Evolutionary conservation across 2,797 vertebrate genomes (phyloP), one percentile per base, ranked within the genome.

Genomic region (Tolypeutes matacus): DNA sequence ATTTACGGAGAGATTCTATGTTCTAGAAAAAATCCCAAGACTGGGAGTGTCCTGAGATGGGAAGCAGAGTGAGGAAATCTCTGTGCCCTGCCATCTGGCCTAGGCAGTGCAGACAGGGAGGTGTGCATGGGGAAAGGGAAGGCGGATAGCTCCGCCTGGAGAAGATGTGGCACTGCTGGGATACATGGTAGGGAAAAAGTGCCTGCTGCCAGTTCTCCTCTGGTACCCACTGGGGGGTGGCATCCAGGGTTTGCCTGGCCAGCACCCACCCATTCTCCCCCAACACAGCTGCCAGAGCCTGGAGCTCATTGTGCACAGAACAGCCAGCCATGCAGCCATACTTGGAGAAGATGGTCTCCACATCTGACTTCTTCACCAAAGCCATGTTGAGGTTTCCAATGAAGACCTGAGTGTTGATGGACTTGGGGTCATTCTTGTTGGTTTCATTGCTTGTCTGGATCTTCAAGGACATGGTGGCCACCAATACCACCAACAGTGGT

Each of bases 391-490:
- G 99, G 97, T 99, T 99, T 89, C 99, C 99, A 31, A 99, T 99
- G 96, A 99, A 99, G 96, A 99, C 99, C 20, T 99, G 98, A 9
- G 99, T 99, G 98, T 99, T 99, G 98, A 99, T 99, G 91, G 99
- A 99, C 96, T 99, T 99, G 78, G 99, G 99, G 97, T 99, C 99
- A n/a, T 99, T 99, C 98, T 99, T 99, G 98, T 99, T 99, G 27
- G 99, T 99, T 97, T 99, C 99, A 86, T 99, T 99, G 95, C 99
- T 99, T 10, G 99, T 99, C 98, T 99, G 99, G 87, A 99, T 99
- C 98, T 99, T 99, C 97, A 99, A 97, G 80, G 99, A 99, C 99
- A 99, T 99, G 97, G 97, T 98, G 97, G 91, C 90, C 3, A 97
- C 98, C 98, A 9, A 5, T 5, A 9, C 5, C 5, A 9, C 5